Evolutionary conservation across 2,888 invertebrate genomes (phyloP), one percentile per base, ranked within the genome.

Genomic region (Lissocephala sabroskyi): DNA sequence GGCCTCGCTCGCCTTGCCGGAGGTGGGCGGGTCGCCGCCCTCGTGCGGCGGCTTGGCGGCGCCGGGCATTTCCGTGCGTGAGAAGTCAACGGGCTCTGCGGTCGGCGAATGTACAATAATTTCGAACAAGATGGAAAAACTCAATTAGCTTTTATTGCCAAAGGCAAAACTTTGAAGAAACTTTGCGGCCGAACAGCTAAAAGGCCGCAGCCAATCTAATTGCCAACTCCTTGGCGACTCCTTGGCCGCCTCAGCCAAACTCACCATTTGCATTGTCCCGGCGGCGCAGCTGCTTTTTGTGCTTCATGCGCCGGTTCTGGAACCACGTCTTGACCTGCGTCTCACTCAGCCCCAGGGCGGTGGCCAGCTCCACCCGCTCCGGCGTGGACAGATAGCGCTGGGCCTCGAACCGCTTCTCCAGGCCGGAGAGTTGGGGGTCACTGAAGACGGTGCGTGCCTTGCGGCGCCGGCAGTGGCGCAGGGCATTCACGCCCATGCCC

Each of bases 241-340:
- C 40, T 23, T 13, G 2, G 11, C 28, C 33, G 13, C 5, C 17
- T 9, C 17, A 67, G n/a, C n/a, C n/a, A n/a, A n/a, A n/a, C 80
- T 80, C 60, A 84, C 84, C 85, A 71, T 82, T 83, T 56, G 80
- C 76, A 42, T 81, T 76, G 51, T 85, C 84, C 41, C 84, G 67
- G 45, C 84, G 65, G 32, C 84, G 60, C 84, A 95, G 86, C 79
- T 95, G 95, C 79, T 96, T 96, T 87, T 96, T 96, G 84, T 96
- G 95, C 82, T 96, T 96, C 98, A 98, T 98, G 67, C 98, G 87
- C 18, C 97, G 87, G 86, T 98, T 98, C 86, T 98, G 97, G 86
- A 98, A 97, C 97, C 97, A 97, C 53, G 97, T 98, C 87, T 97
- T 97, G 59, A 97, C 95, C 87, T 97, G 91, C 0, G 98, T 98